A percentile compares a stretch with the other conserved stretches of the same genome.
Evolutionary conservation across 2,888 invertebrate genomes (phyloP).

Genomic region (Charanyca ferruginea): DNA sequence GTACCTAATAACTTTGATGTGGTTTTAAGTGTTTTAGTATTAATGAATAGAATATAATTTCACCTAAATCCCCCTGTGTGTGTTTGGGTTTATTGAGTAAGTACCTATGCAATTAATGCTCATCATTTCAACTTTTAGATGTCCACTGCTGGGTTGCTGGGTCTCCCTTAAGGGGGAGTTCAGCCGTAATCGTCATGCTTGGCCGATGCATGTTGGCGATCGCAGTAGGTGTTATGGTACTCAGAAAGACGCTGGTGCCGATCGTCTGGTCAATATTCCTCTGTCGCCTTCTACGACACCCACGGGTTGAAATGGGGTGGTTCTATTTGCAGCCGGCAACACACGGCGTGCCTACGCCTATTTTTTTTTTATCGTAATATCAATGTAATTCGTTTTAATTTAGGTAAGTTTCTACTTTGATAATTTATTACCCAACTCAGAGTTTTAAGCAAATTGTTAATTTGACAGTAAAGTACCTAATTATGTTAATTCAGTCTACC

Average conservation of each 20-base stretch:
- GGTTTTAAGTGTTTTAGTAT: slow-evolving; percentile 49
- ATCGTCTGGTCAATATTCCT: too few relatives aligned
- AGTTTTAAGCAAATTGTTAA: neutral
- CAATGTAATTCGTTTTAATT: neutral
- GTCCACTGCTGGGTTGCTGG: too few relatives aligned
- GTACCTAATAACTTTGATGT: slow-evolving; percentile 60
- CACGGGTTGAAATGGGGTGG: too few relatives aligned
- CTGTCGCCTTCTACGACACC: too few relatives aligned
- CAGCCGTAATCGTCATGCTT: too few relatives aligned
- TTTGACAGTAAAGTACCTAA: neutral
- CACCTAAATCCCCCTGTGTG: neutral
- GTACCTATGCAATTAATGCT: too few relatives aligned
- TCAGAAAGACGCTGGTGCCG: too few relatives aligned
- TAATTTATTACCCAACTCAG: neutral
- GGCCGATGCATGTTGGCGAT: too few relatives aligned
- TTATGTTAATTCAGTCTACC: slow-evolving; percentile 1
- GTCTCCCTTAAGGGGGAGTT: too few relatives aligned
- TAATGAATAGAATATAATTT: slow-evolving; percentile 24
- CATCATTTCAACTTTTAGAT: too few relatives aligned
- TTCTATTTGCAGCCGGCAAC: too few relatives aligned
- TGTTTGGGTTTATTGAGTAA: neutral
- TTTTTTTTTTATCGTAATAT: neutral
- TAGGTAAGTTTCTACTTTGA: neutral
- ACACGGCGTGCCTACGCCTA: neutral
- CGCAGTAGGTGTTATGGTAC: too few relatives aligned